Evolutionary conservation across 2,797 vertebrate genomes (phyloP), one percentile per base, ranked within the genome.

Genomic region (Sebastes cheni): DNA sequence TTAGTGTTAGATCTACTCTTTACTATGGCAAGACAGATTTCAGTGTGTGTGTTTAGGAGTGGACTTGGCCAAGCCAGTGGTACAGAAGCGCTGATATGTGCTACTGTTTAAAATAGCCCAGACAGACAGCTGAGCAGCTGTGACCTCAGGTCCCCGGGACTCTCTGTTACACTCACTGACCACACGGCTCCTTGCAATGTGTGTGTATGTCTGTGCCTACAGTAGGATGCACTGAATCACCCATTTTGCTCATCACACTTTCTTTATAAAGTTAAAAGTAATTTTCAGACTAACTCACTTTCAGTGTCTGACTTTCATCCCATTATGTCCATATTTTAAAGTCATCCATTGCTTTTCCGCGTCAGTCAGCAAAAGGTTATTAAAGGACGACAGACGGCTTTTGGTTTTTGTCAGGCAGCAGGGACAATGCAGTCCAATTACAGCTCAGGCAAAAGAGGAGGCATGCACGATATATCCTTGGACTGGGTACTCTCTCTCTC

Each of bases 111-210:
- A 95, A 94, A 94, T 94, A 95, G 91, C 86, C 89, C 91, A 93
- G 93, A 93, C 94, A 91, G 92, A 93, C 91, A 95, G 93, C 92
- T 92, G 91, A 94, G 93, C 93, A 92, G 93, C 92, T 94, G 89
- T 94, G 93, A 93, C 92, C 94, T 93, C 84, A 90, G 86, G 86
- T 93, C 91, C 84, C 90, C 89, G 69, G 73, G 86, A 89, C 87
- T 84, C 91, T 93, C 83, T 72, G 83, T 93, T 90, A 89, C 89
- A 91, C 84, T 90, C 71, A 74, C 34, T 80, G 85, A 88, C 90
- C 88, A 84, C 77, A 77, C 76, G 20, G 52, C 67, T 81, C 59
- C 86, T 88, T 83, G 69, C 70, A 83, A 72, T 59, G 61, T 80
- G 58, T 72, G 67, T 79, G 13, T 70, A 30, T 62, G n/a, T 76